Percentiles rank a stretch among this genome's conserved stretches.
Evolutionary conservation across 35 echinoderm and acorn worm species (phyloP).

Genomic region (Heliocidaris tuberculata): DNA sequence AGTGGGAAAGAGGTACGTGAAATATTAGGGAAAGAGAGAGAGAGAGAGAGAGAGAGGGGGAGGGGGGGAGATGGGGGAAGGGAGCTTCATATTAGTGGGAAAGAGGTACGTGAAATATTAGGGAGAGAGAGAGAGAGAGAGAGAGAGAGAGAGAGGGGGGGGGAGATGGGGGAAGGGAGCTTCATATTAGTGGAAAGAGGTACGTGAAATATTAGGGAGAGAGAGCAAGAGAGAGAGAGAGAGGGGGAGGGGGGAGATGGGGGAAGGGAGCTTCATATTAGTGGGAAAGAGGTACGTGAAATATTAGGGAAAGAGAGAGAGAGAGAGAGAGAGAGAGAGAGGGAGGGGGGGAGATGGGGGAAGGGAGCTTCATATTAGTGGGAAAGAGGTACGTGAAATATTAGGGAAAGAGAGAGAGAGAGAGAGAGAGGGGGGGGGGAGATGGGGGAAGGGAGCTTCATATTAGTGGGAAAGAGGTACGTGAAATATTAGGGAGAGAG

Average conservation of each 20-base stretch:
- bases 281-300: no score
- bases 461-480: no score
- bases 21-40: not conserved
- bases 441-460: no score
- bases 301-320: not conserved
- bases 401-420: not conserved
- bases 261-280: no score
- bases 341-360: not conserved
- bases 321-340: not conserved
- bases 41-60: not conserved
- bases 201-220: no score
- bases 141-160: not conserved
- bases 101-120: no score
- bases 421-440: not conserved
- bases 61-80: not conserved
- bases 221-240: not conserved
- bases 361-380: no score
- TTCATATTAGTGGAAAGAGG: no score
- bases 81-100: no score
- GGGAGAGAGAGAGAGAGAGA: not conserved
- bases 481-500: no score
- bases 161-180: not conserved
- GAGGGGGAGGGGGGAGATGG: not conserved
- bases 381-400: no score
- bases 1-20: no score